Evolutionary conservation across 2,888 invertebrate species (phyloP), one percentile per base, ranked within the genome.

Genomic region (Anarsia innoxiella): DNA sequence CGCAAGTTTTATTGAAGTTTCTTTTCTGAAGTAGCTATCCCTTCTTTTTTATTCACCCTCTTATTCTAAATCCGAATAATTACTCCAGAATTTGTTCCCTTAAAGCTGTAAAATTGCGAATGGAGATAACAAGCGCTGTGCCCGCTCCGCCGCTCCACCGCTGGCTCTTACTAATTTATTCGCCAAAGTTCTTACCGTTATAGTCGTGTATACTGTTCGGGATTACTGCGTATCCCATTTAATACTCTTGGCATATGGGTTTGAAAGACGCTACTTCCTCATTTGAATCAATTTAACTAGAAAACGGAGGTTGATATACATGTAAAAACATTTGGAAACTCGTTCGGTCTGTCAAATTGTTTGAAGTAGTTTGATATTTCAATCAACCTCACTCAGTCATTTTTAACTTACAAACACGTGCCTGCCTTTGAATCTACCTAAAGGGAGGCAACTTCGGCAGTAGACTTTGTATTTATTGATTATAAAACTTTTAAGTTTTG

Each of bases 141-240:
- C 59, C 59, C 49, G 56, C 59, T 65, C 57, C 58, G 53, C 56
- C 55, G 62, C 62, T 19, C 19, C 6, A 19, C 19, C 4, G 19
- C 19, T 19, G 19, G 8, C n/a, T 25, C 56, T 49, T 49, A 56
- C 61, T 70, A 75, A 77, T 77, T 76, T 77, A 75, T 77, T 70
- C 67, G 58, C 54, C 47, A 51, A 74, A 76, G 63, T 76, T 72
- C 65, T 59, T 59, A 61, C 60, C 66, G 54, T 62, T 66, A 62
- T 60, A 66, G 61, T 61, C 56, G 55, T 62, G 65, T 61, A 59
- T 65, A 61, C 64, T 59, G 63, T 70, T 66, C 49, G 57, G 62
- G 66, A 60, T 71, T 61, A 62, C 53, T 58, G 50, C 58, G 59
- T 58, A 71, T 66, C 63, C 59, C 45, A 44, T 51, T 61, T 67